Evolutionary conservation across 2,113 vertebrate species (phyloP).

Genomic region (Thalassoma bifasciatum): DNA sequence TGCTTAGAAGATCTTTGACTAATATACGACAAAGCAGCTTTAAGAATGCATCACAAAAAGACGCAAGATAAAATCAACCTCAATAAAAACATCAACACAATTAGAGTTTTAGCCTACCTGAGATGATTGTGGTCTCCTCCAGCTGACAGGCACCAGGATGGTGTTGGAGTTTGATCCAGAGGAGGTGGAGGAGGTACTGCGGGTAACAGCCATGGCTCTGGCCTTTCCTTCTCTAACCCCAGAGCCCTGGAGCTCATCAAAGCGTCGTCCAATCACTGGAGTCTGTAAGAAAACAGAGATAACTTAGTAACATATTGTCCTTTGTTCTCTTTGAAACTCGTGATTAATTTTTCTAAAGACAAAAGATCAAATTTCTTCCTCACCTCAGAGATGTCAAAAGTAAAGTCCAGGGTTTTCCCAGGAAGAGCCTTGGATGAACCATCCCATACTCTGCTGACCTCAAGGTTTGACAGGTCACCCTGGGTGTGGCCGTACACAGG

Average conservation of each 20-base stretch:
- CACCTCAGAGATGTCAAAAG: slow-evolving; percentile 99
- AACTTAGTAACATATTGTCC: background rate
- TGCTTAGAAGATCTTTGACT: background rate
- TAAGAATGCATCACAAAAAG: background rate
- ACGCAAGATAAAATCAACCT: background rate
- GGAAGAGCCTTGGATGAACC: slow-evolving; percentile 95
- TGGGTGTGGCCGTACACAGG: slow-evolving; percentile 91
- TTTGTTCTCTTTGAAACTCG: too few relatives aligned
- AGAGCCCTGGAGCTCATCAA: slow-evolving; percentile 93
- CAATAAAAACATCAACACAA: background rate
- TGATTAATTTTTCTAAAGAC: too few relatives aligned
- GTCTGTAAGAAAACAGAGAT: slow-evolving; percentile 53
- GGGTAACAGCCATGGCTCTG: slow-evolving; percentile 92
- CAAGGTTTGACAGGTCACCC: slow-evolving; percentile 92
- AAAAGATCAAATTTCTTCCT: background rate
- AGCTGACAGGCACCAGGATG: slow-evolving; percentile 97
- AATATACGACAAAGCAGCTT: background rate
- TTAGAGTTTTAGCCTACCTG: slow-evolving; percentile 84
- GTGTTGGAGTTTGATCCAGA: slow-evolving; percentile 98
- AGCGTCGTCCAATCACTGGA: slow-evolving; percentile 91
- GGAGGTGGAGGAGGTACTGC: slow-evolving; percentile 96
- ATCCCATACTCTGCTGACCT: slow-evolving; percentile 95
- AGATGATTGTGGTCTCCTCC: slow-evolving; percentile 96
- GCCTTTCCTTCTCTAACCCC: slow-evolving; percentile 92
- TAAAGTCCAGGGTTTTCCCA: slow-evolving; percentile 97